A percentile compares a stretch with the other conserved stretches of the same genome.
Conservation (phyloP, 1,140 invertebrate genomes). For the Heterodera schachtii region DNA sequence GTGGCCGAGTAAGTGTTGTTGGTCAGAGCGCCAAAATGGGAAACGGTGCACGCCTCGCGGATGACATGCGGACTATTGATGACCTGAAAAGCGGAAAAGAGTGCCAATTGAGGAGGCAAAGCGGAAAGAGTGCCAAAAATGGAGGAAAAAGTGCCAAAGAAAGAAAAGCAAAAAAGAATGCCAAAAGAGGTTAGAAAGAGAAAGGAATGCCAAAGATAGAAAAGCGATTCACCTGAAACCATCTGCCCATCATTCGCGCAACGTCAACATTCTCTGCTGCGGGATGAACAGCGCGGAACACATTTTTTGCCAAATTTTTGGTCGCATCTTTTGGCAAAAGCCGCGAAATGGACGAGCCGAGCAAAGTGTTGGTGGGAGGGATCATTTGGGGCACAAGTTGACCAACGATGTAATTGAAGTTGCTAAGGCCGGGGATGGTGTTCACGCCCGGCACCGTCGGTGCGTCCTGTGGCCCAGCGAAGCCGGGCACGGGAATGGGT, state of each 20-base stretch:
- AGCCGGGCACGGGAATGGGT: conserved; percentile 64
- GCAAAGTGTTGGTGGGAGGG: conserved; percentile 64
- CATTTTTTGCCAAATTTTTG: conserved; percentile 65
- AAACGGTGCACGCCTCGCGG: conserved; percentile 64
- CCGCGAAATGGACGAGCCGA: conserved; percentile 63
- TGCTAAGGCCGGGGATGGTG: conserved; percentile 64
- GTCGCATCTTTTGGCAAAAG: conserved; percentile 65
- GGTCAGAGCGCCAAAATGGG: conserved; percentile 64
- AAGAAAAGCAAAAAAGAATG: no score
- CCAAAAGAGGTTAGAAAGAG: no score
- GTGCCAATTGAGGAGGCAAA: neutral
- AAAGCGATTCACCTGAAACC: conserved; percentile 57
- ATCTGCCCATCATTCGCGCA: conserved; percentile 64
- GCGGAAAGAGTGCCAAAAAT: neutral
- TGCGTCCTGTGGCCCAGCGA: conserved; percentile 59
- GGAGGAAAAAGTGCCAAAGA: no score
- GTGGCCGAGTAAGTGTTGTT: conserved; percentile 65
- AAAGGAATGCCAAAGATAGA: no score
- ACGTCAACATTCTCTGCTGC: conserved; percentile 66
- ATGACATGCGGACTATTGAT: conserved; percentile 66
- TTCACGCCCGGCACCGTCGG: conserved; percentile 65
- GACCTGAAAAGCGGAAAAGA: conserved; percentile 45
- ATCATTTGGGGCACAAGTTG: conserved; percentile 66
- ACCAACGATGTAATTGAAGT: conserved; percentile 65
- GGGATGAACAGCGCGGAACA: conserved; percentile 63